phyloP scores from a whole-genome alignment of 2,113 vertebrate species.

The Opisthocomus hoazin region DNA sequence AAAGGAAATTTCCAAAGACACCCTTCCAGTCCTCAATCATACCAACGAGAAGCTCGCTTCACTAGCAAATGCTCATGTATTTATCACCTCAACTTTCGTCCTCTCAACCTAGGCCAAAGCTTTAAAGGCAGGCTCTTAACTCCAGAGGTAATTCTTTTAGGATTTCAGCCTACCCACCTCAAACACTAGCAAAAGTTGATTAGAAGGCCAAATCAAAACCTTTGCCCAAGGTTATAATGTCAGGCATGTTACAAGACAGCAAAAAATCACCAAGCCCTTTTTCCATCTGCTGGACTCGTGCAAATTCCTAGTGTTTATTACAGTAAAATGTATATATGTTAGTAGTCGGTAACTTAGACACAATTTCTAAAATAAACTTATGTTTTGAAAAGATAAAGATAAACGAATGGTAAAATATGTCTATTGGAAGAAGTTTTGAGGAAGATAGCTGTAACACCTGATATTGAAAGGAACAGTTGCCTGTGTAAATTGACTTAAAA shows the following conservation, averaged over 20 bases:
- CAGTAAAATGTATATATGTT: background rate
- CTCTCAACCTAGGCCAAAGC: background rate
- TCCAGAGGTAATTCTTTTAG: background rate
- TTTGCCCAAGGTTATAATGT: background rate
- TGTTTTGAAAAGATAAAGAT: background rate
- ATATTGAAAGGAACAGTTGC: background rate
- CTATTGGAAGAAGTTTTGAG: background rate
- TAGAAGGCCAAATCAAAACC: background rate
- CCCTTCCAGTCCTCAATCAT: background rate
- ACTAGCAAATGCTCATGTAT: background rate
- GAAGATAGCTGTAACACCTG: background rate
- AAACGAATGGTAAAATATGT: background rate
- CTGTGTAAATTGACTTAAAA: background rate
- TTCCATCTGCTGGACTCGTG: background rate
- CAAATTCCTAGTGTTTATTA: background rate
- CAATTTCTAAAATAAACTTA: background rate
- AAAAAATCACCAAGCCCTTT: background rate
- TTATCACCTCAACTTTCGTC: background rate
- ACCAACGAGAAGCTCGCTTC: accelerated
- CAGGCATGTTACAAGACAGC: background rate
- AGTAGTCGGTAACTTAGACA: background rate
- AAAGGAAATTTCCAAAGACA: background rate
- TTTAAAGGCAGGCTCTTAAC: background rate
- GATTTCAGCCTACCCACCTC: background rate
- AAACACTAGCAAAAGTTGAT: background rate